Base-by-base conservation (phyloP, 2,888 invertebrate genomes). In the Conops quadrifasciatus region DNA sequence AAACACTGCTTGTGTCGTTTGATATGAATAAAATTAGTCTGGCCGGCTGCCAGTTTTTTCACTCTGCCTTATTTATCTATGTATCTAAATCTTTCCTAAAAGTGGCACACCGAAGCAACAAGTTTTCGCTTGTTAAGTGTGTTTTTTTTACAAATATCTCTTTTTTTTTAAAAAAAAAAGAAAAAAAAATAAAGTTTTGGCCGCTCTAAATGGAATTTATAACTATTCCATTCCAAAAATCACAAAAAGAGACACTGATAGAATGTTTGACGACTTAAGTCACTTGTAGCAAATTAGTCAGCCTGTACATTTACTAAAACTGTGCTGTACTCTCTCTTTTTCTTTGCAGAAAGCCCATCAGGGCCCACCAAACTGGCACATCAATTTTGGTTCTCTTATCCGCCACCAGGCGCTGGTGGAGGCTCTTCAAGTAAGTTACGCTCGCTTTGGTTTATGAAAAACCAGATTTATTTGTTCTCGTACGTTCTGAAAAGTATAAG, bases 321-420 rank as follows among this genome's bases (percentile, higher is more conserved):
- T n/a, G 7, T 13, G 21, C 15, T 51, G 0, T 30, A 15, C 51
- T 0, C 51, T 56, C 56, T 70, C 13, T 24, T 70, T 56, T 67
- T 68, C 16, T 71, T 78, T 79, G 66, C 81, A 85, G 85, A 79
- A 78, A 85, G 82, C 84, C 85, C 85, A 76, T 75, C 77, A 81
- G 85, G 85, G 84, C 83, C 82, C 74, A 82, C 85, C 89, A 92
- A 91, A 87, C 92, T 93, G 93, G 93, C 93, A 89, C 93, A 93
- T 87, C 93, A 93, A 89, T 93, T 93, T 88, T 93, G 93, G 93
- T 92, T 93, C 84, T 92, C 92, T 75, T 93, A 92, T 87, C 92
- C 93, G 88, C 92, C 93, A 82, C 92, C 92, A 81, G 91, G 92
- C 88, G 91, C 92, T 87, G 89, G 89, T 84, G 88, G 89, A 82